These are phyloP conservation scores for Calliopsis andreniformis DNA, from an alignment of 1,140 invertebrate species.

Conservation along the genomic window DNA sequence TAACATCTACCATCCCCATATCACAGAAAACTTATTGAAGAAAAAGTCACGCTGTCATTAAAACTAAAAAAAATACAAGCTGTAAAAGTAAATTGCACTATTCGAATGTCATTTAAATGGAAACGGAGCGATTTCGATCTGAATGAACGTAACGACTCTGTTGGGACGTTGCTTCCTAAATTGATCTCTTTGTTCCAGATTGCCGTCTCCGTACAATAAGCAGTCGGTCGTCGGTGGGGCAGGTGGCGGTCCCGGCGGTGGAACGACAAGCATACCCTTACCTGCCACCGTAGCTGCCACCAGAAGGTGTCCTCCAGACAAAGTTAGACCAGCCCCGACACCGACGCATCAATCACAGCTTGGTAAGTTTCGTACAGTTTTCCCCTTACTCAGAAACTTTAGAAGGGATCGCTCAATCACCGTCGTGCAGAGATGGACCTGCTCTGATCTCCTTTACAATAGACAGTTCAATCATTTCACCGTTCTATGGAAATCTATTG, in stretches of 20 bases:
- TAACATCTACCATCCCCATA: no score
- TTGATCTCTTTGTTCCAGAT: slow-evolving; percentile 80
- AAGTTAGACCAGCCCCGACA: slow-evolving; percentile 86
- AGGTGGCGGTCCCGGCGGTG: slow-evolving; percentile 65
- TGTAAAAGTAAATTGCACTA: no score
- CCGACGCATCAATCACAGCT: slow-evolving; percentile 84
- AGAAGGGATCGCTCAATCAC: background rate
- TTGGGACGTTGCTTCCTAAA: slow-evolving; percentile 24
- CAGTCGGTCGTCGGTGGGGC: slow-evolving; percentile 66
- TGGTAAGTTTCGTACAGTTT: slow-evolving; percentile 66
- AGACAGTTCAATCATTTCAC: no score
- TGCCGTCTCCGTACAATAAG: slow-evolving; percentile 85
- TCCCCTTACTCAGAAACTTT: background rate
- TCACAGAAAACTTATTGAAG: no score
- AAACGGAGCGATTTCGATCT: background rate
- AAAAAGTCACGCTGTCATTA: background rate
- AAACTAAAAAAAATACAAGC: no score
- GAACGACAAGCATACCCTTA: slow-evolving; percentile 86
- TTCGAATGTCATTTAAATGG: background rate
- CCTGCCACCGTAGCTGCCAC: slow-evolving; percentile 88
- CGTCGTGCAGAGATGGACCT: no score
- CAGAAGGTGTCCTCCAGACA: slow-evolving; percentile 88
- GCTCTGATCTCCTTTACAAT: no score
- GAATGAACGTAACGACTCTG: slow-evolving; percentile 11
- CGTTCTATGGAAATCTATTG: no score